Percentiles rank a stretch among this genome's conserved stretches.
phyloP scores from a whole-genome alignment of 2,113 vertebrate genomes.

The Phodopus roborovskii region DNA sequence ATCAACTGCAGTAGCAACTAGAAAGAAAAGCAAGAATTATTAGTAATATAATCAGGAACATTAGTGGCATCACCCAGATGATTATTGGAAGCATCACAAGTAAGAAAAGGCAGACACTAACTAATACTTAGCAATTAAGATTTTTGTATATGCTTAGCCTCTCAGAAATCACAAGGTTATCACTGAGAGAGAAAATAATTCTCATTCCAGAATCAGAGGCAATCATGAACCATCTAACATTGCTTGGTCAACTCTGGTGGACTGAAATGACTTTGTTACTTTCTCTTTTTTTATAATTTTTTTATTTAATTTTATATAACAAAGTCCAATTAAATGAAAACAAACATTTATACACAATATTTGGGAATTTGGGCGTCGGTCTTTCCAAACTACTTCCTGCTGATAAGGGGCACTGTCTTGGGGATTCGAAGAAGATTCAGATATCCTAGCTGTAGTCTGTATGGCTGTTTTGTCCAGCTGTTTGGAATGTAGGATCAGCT shows the following conservation, averaged over 20 bases:
- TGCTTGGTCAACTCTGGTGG: not conserved
- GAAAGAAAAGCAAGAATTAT: not conserved
- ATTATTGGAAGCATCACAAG: not conserved
- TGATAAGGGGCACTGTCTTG: too few species aligned
- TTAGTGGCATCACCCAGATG: not conserved
- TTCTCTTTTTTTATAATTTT: too few species aligned
- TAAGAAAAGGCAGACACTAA: not conserved
- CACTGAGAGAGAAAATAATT: not conserved
- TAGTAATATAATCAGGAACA: not conserved
- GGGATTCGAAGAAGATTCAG: too few species aligned
- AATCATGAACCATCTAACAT: not conserved
- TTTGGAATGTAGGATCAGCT: too few species aligned
- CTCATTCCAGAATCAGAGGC: not conserved
- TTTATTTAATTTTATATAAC: too few species aligned
- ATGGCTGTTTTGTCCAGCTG: too few species aligned
- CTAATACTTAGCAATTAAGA: not conserved
- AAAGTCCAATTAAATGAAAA: too few species aligned
- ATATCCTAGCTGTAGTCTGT: too few species aligned
- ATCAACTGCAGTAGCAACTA: not conserved
- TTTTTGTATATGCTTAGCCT: not conserved
- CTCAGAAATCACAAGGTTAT: not conserved
- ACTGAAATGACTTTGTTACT: not conserved
- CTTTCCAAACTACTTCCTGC: too few species aligned
- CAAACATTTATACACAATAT: too few species aligned
- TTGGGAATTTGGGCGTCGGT: too few species aligned